Percentiles rank a stretch among this genome's conserved stretches.
Evolutionary conservation across 2,888 invertebrate genomes (phyloP).

Genomic region (Argyresthia goedartella): DNA sequence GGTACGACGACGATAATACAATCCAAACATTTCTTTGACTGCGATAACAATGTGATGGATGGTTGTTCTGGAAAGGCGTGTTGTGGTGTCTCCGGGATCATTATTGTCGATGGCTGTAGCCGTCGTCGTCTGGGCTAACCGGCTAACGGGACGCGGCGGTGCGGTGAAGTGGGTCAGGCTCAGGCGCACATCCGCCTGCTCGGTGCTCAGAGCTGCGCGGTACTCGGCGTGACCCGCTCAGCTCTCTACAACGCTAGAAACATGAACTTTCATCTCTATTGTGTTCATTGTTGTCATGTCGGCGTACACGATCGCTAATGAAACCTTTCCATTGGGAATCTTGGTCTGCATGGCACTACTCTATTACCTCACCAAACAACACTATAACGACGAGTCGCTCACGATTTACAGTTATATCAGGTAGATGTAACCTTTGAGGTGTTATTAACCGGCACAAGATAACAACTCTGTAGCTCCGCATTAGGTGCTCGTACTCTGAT

Average conservation of each 20-base stretch:
- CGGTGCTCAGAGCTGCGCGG: constrained; percentile 17
- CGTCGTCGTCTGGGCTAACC: constrained; percentile 19
- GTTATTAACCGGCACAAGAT: not conserved
- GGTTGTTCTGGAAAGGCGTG: not conserved
- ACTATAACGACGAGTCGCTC: no score
- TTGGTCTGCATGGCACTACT: no score
- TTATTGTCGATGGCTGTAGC: not conserved
- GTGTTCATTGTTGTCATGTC: constrained; percentile 10
- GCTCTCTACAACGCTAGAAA: constrained; percentile 14
- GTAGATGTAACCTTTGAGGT: not conserved
- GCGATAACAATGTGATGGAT: not conserved
- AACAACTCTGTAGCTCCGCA: not conserved
- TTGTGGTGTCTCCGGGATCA: not conserved
- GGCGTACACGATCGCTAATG: constrained; percentile 1
- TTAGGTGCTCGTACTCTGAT: not conserved
- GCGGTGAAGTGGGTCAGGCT: constrained; percentile 23
- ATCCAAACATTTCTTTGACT: not conserved
- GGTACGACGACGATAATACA: not conserved
- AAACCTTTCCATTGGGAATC: not conserved
- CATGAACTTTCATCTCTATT: constrained; percentile 26
- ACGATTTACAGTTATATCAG: no score
- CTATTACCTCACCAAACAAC: no score
- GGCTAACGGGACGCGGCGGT: constrained; percentile 9
- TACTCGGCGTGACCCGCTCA: not conserved
- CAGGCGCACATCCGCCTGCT: constrained; percentile 32